Base-by-base conservation (phyloP, 1,140 invertebrate species). In the Hyphantria cunea region DNA sequence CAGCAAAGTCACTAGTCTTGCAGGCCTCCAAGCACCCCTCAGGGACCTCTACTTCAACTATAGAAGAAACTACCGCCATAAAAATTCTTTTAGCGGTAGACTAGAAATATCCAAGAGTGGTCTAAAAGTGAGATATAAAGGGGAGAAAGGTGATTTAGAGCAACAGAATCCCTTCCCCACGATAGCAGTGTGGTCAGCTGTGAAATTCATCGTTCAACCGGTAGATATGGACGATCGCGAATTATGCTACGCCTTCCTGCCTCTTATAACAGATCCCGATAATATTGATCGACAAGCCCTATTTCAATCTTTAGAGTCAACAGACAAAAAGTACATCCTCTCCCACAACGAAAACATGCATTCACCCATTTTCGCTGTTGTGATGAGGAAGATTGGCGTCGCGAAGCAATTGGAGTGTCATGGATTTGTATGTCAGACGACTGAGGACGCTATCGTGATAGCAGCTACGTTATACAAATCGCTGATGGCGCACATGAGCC, bases 111-210 rank as follows among this genome's bases (percentile, higher is more conserved):
- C 94, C 39, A 92, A 93, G 65, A 92, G 90, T 17, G 95, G 95
- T 14, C 80, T 96, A 8, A 93, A 93, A 84, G 93, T 95, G 1
- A 82, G 92, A 72, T 93, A 93, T 74, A 89, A 92, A 82, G 91
- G 92, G 42, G 88, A 92, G 32, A 90, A 92, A 78, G 91, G 90
- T 49, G 86, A 92, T 50, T 65, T 91, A 50, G 91, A 92, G 65
- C 92, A 94, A 77, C 89, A 95, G 14, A 96, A 96, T 75, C 95
- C 96, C 1, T 98, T 97, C 78, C 95, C 96, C 9, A 95, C 96
- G 12, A 98, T 98, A 83, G 96, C 96, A 0, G 96, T 97, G 0
- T 98, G 97, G 97, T 97, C 96, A 13, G 95, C 95, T 0, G 95
- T 96, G 1, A 96, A 96, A 80, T 96, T 96, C 75, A 93, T 95